Percentiles rank a stretch among this genome's conserved stretches.
phyloP scores from a whole-genome alignment of 2,888 invertebrate species.

The Ophion ellenae region DNA sequence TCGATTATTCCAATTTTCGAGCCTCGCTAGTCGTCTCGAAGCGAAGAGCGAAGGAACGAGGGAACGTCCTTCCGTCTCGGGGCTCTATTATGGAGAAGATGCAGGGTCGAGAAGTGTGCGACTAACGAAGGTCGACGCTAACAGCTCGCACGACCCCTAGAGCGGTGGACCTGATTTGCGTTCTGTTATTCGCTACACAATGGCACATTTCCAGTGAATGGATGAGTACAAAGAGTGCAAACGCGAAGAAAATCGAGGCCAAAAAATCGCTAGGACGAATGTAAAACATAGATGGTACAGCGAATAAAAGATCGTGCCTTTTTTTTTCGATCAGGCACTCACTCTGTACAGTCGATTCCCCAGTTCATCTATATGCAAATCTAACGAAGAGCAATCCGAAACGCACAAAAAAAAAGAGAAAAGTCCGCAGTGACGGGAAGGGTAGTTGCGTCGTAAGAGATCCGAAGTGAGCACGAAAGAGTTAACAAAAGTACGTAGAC shows the following conservation, averaged over 20 bases:
- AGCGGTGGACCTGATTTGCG: conserved; percentile 46
- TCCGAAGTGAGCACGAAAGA: no score
- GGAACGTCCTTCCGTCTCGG: no score
- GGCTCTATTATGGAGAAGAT: no score
- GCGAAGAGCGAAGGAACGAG: no score
- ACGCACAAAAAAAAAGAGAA: background rate
- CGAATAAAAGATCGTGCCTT: background rate
- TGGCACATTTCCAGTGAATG: conserved; percentile 28
- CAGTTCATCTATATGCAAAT: conserved; percentile 2
- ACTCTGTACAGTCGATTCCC: background rate
- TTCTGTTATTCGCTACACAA: conserved; percentile 34
- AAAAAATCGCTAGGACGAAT: background rate
- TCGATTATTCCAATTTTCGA: no score
- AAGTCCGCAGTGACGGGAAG: background rate
- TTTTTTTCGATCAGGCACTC: background rate
- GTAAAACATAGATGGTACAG: background rate
- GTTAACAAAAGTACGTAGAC: no score
- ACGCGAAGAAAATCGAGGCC: conserved; percentile 24
- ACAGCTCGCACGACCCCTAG: conserved; percentile 10
- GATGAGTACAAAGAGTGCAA: background rate
- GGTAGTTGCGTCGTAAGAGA: no score
- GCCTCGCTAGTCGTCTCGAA: no score
- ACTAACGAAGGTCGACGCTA: conserved; percentile 21
- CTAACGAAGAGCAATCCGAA: background rate
- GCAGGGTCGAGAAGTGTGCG: conserved; percentile 11